Conservation (phyloP, 2,888 invertebrate genomes). For the Axea sp. region DNA sequence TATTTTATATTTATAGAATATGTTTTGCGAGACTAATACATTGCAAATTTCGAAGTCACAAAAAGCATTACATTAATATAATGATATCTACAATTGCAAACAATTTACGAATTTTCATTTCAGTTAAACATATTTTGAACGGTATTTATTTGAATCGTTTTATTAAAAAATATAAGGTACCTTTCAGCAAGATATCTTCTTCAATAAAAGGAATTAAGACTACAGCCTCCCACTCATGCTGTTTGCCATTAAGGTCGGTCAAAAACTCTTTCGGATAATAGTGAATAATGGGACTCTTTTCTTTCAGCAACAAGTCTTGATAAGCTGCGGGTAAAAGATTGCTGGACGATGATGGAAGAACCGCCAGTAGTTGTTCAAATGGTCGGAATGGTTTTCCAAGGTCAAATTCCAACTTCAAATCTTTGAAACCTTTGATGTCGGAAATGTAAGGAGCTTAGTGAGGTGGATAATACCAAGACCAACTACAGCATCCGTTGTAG, state of each 20-base stretch:
- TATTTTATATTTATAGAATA: too few relatives aligned
- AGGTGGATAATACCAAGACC: slow-evolving; percentile 99
- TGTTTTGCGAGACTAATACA: too few relatives aligned
- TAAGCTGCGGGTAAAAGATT: slow-evolving; percentile 88
- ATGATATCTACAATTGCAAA: too few relatives aligned
- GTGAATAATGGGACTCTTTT: slow-evolving; percentile 89
- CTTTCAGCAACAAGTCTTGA: slow-evolving; percentile 88
- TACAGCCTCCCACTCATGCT: slow-evolving; percentile 97
- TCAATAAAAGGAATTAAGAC: slow-evolving; percentile 96
- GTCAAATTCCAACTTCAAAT: slow-evolving; percentile 90
- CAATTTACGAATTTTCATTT: too few relatives aligned
- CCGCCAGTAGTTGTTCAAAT: slow-evolving; percentile 94
- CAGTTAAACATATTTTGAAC: too few relatives aligned
- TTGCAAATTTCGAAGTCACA: too few relatives aligned
- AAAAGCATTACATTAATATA: too few relatives aligned
- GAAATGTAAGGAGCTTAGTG: slow-evolving; percentile 98
- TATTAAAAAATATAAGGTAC: too few relatives aligned
- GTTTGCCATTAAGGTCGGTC: slow-evolving; percentile 97
- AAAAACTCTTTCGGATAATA: slow-evolving; percentile 95
- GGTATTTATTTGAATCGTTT: too few relatives aligned
- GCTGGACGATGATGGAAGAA: slow-evolving; percentile 92
- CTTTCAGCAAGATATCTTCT: slow-evolving; percentile 81
- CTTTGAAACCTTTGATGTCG: slow-evolving; percentile 90
- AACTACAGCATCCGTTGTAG: slow-evolving; percentile 96
- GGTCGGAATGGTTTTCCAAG: slow-evolving; percentile 93